Evolutionary conservation across 2,797 vertebrate genomes (phyloP), one percentile per base, ranked within the genome.

Genomic region (Simalia tracyae): DNA sequence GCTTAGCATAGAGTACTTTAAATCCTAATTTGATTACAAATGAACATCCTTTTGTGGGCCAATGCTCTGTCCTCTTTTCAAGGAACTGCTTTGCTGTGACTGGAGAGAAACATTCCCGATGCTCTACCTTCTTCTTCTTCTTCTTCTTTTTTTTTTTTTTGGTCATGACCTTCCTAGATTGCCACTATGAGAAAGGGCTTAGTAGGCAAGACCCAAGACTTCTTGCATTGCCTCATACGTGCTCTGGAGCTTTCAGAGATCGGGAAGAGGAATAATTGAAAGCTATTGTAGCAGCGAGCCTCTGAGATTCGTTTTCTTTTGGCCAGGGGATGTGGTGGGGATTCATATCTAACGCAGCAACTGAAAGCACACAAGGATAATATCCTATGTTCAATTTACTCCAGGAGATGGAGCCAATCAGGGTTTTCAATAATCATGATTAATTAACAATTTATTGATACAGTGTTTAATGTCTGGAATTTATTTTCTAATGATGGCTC

Each of bases 401-500:
- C 91, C 90, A 0, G n/a, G 94, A 95, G 92, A 89, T 86, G 31
- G 92, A 94, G 89, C 92, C 0, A 2, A 93, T 96, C 95, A 94
- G 95, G 96, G 92, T 95, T 90, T 96, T 96, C 64, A 92, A 93
- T 95, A 93, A 60, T 0, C 92, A 91, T 95, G 91, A 93, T 94
- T 95, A 96, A 95, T 96, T 95, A 96, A 95, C 95, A 95, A 81
- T 93, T 96, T 95, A 87, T 95, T 57, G 76, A 87, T 87, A 92
- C 92, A 93, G 92, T 91, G 8, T 90, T 90, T 87, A 54, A 87
- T 91, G 92, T 89, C 31, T 89, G 57, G 88, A 89, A 95, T 94
- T 42, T 46, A 93, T 95, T 96, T 87, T 95, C 93, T 94, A 96
- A 96, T 97, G 92, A 92, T 94, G n/a, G 84, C 76, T 0, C 24